Base-by-base conservation (phyloP, 2,113 vertebrate genomes). In the Ceyx cyanopectus region DNA sequence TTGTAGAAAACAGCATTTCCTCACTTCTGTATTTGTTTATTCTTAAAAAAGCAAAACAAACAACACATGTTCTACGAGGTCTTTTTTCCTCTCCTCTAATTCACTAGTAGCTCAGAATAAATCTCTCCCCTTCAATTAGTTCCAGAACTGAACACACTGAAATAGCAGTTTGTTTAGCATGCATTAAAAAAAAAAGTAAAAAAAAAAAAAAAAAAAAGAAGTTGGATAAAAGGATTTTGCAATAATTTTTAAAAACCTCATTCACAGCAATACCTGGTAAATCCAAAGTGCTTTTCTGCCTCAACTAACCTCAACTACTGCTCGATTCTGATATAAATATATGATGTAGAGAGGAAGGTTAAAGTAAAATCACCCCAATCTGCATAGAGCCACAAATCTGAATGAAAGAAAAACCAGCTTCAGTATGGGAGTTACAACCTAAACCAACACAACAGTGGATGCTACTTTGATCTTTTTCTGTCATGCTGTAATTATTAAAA, bases 221-320 rank as follows among this genome's bases (percentile, higher is more conserved):
- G 20, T 60, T 90, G 80, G 56, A 91, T 92, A 92, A 85, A 94
- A 93, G 80, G 87, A 94, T 94, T 92, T 77, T 76, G 41, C 50
- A 60, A 27, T 51, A 56, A 83, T 50, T 94, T 91, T 48, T 82
- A 76, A 68, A 90, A 80, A 61, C n/a, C 48, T 80, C 57, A 68
- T 92, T 90, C 89, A 61, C 82, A 88, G 73, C 14, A 58, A 89
- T 24, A 92, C 63, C 27, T 75, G 83, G 60, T 12, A 95, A 92
- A 94, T 85, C 68, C 89, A 69, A 70, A 78, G 53, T 69, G 12
- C 67, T 95, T 92, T 96, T 93, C 89, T 97, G 82, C 82, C 89
- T 95, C 87, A 92, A 81, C 86, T 87, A 94, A 87, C 79, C 89
- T 93, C 85, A 87, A 67, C 92, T 85, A 81, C 85, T 89, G 67